Base-by-base conservation (phyloP, 2,113 vertebrate species). In the Carassius gibelio region DNA sequence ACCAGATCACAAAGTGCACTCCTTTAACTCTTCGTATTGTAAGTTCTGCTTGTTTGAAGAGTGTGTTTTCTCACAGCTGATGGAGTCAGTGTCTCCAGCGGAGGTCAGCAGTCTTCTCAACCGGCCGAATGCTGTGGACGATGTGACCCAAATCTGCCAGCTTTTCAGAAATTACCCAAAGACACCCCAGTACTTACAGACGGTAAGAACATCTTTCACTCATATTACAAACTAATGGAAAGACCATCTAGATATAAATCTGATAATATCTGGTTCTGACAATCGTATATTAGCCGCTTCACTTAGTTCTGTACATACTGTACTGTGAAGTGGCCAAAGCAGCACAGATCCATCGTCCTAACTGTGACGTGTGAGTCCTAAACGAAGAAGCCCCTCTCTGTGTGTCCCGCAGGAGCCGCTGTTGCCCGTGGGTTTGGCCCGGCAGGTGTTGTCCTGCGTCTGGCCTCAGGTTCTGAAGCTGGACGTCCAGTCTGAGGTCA, bases 381-480 rank as follows among this genome's bases (percentile, higher is more conserved):
- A 10, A 69, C 19, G 34, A 69, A 4, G n/a, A 45, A 45, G n/a
- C 26, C 52, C 52, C 2, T 77, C 19, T 64, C 4, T 77, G 13
- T 75, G 38, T 86, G 23, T 76, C 1, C 52, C 42, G 1, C 90
- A 95, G 94, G 93, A 91, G 88, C 68, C 75, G 0, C 77, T 94
- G 10, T 89, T 30, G 34, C 78, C 94, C 0, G 79, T 0, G 1
- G 68, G 0, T 1, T 62, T 95, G 82, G 88, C 69, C 78, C 69
- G 64, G 7, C 72, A 88, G 75, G 93, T 92, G 0, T 81, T 95
- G 87, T 78, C 76, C 21, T 94, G 94, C 6, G 88, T 94, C 34
- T 95, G 93, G 94, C 88, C 92, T 50, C 38, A 3, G 52, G 94
- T 93, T 57, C 89, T 95, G 55, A 82, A 82, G 42, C 89, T 89